Conservation (phyloP, 2,113 vertebrate genomes). For the Apteryx mantelli region DNA sequence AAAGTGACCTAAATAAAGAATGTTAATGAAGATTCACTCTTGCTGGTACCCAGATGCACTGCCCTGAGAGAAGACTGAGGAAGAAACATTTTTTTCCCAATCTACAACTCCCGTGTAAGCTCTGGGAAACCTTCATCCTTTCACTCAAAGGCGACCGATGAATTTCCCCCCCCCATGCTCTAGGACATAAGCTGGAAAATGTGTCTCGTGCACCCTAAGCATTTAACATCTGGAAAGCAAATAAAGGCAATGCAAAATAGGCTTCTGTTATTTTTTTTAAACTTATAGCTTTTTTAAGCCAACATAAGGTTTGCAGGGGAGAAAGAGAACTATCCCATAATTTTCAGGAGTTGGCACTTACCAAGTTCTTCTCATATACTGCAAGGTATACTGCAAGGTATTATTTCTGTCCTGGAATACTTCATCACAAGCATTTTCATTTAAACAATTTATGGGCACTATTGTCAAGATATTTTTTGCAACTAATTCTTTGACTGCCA, state of each 20-base stretch:
- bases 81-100: neutral
- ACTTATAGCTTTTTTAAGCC: accelerated
- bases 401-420: neutral
- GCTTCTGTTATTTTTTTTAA: neutral
- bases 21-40: neutral
- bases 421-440: neutral
- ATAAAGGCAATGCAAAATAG: neutral
- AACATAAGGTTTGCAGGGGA: neutral
- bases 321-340: neutral
- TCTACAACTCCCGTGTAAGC: neutral
- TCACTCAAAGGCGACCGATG: neutral
- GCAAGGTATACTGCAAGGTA: neutral
- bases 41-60: neutral
- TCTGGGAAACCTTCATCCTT: neutral
- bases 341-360: neutral
- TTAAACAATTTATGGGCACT: neutral
- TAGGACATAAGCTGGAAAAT: neutral
- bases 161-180: neutral
- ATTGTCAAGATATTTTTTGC: neutral
- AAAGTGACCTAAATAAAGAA: neutral
- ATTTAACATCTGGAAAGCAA: neutral
- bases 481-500: neutral
- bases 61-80: neutral
- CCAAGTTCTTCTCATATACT: neutral
- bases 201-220: neutral